Base-by-base conservation (phyloP, 2,797 vertebrate species). In the Sternarchorhynchus goeldii region DNA sequence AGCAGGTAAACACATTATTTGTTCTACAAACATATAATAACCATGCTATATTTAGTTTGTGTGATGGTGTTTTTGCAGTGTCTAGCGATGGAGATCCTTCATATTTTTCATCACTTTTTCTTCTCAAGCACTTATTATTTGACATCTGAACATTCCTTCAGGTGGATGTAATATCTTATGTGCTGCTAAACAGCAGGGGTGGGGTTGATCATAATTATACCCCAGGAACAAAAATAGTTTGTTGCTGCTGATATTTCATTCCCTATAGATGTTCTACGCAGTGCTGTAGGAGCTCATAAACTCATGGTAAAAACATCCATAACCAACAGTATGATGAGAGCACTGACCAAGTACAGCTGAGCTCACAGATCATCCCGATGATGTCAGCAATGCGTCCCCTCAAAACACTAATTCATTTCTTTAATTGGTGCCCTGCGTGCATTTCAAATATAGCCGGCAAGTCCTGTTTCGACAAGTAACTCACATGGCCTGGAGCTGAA, bases 351-450 rank as follows among this genome's bases (percentile, higher is more conserved):
- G 1, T 6, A 14, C 29, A 3, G 32, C 36, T 36, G n/a, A n/a
- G 29, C 0, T 56, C 18, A 53, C 14, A 39, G n/a, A 32, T 0
- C 14, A 25, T 18, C 31, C 32, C 65, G 39, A 57, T 57, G 34
- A 65, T 16, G 59, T 8, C 5, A 72, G 34, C 25, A 64, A 39
- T 39, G 59, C 7, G 60, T 36, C 68, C 67, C 68, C 32, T 25
- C 69, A 63, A n/a, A 29, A 25, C 64, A 55, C 36, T 63, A 5
- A 58, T 65, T 76, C 71, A 55, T 50, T 80, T 77, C 71, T 73
- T 75, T 90, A 89, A 91, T 81, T 89, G 82, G 82, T 84, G 88
- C 85, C 84, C 87, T 87, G 79, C 75, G 79, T 85, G 41, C 73
- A 80, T 55, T 75, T 75, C 71, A 78, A 60, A 71, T 25, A 50